Evolutionary conservation across 2,888 invertebrate species (phyloP), one percentile per base, ranked within the genome.

Genomic region (Lampropteryx suffumata): DNA sequence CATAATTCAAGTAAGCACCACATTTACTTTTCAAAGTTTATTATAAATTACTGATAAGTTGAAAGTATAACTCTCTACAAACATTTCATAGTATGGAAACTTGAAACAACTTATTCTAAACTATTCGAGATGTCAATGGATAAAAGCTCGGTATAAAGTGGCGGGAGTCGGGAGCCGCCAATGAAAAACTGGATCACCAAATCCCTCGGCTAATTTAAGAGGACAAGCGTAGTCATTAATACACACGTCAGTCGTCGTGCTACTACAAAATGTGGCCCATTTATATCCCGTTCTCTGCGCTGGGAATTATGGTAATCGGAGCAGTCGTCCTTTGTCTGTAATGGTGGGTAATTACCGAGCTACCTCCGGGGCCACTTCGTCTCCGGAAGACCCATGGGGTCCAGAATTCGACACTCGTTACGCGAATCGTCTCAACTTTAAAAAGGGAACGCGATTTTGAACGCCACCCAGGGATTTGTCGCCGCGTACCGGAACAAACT

Each of bases 301-400:
- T 81, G 84, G 86, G 87, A 87, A 87, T 89, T 89, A 90, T 89
- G 89, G 84, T 90, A 90, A 89, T 89, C 87, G 85, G 84, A 77
- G 83, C 84, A 85, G 83, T 81, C 86, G 87, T 88, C 89, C 88
- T 87, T 89, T 88, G 89, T 89, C 87, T 84, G 83, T 90, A 89
- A 90, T 89, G 89, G 86, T 76, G 75, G 87, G 88, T 88, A 89
- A 90, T 90, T 90, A 89, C 87, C 67, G 78, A 76, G 79, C 76
- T 84, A 84, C 84, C 88, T 86, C 84, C 76, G 78, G 86, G 86
- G 87, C 80, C 84, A 79, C 80, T 84, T 73, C 79, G 81, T 78
- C 80, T 80, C 68, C 70, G 69, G 74, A 75, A 78, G 82, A 77
- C 74, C 80, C 82, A 76, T 62, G 70, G 81, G 76, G 73, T 71